Percentiles rank a stretch among this genome's conserved stretches.
Conservation (phyloP, 2,113 vertebrate genomes). For the Malurus cyaneus region DNA sequence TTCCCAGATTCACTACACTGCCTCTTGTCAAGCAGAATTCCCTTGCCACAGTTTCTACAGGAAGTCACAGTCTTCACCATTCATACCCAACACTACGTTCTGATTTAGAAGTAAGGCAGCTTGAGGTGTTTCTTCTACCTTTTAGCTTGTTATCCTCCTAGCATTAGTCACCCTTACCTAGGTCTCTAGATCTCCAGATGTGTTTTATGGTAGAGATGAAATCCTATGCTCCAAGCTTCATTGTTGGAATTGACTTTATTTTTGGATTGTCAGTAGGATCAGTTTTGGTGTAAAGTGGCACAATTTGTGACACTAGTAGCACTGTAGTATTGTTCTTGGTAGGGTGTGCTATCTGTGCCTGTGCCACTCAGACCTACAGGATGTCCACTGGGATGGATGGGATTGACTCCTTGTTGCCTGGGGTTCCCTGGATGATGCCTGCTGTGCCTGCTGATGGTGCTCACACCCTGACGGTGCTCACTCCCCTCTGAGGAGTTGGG, state of each 20-base stretch:
- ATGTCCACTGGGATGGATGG: fast-evolving
- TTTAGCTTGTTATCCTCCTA: neutral
- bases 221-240: neutral
- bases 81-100: neutral
- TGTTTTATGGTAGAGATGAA: neutral
- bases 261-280: neutral
- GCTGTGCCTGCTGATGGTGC: fast-evolving
- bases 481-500: fast-evolving
- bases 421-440: fast-evolving
- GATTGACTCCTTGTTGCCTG: neutral
- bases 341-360: neutral
- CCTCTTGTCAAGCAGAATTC: neutral
- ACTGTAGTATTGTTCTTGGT: no score
- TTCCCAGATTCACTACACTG: neutral
- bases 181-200: neutral
- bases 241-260: neutral
- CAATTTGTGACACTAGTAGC: neutral
- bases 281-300: neutral
- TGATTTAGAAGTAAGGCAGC: neutral
- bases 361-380: fast-evolving
- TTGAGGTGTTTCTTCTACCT: neutral
- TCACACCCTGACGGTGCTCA: fast-evolving
- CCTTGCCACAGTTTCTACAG: neutral
- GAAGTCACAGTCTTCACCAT: neutral
- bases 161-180: neutral